Base-by-base conservation (phyloP, 1,140 invertebrate species). In the Diorhabda sublineata region DNA sequence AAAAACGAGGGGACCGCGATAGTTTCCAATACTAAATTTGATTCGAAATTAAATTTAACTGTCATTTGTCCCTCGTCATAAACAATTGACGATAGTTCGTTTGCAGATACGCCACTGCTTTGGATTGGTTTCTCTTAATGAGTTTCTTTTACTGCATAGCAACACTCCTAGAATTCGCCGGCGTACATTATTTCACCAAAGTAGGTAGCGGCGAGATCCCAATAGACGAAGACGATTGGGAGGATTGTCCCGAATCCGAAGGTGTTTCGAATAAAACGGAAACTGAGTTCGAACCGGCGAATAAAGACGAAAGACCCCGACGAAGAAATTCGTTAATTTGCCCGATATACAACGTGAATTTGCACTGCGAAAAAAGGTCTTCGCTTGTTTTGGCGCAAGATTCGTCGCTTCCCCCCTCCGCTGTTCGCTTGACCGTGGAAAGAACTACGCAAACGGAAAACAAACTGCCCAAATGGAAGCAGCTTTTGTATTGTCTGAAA, bases 141-240 rank as follows among this genome's bases (percentile, higher is more conserved):
- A 95, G 94, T 77, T 96, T 98, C 78, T 90, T 93, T 43, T 98
- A 96, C 78, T 95, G 94, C 76, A 95, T 97, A 71, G 94, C 94
- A 0, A 96, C 95, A 0, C 83, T 98, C 3, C 82, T 97, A 4
- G 94, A 98, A 81, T 98, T 97, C 75, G 95, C 95, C 4, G 92
- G 92, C 0, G 96, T 98, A 0, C 95, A 97, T 83, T 97, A 97
- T 80, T 97, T 80, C 57, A 79, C 78, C 6, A 79, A 78, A 69
- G 87, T 94, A 56, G 92, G 92, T 4, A 92, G 91, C 71, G 92
- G 92, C 3, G 92, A 94, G 80, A 90, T 91, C 52, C 88, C 90
- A 0, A 84, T 91, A 3, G 87, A 92, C 60, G 91, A 93, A 68
- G 90, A 91, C 0, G 91, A 93, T 71, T 92, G 89, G 89, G 89